Conservation (phyloP, 2,113 vertebrate species). For the Seriola aureovittata region DNA sequence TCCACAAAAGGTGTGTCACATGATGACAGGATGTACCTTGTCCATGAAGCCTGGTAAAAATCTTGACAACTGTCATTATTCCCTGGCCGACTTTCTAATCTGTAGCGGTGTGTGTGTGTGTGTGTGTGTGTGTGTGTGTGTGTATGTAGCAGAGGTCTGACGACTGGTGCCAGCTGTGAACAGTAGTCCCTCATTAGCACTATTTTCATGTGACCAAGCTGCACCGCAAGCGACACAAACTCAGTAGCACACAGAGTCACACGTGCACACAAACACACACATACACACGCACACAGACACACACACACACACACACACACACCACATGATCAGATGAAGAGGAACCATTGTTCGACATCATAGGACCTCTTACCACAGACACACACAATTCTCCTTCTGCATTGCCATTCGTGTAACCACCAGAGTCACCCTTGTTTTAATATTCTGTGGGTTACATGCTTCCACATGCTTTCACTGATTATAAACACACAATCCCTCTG, state of each 20-base stretch:
- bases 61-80: slow-evolving; percentile 23
- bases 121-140: slow-evolving; percentile 28
- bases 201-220: slow-evolving; percentile 81
- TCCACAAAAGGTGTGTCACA: slow-evolving; percentile 33
- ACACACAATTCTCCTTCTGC: slow-evolving; percentile 74
- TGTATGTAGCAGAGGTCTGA: slow-evolving; percentile 43
- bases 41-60: slow-evolving; percentile 24
- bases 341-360: slow-evolving; percentile 82
- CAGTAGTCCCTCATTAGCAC: slow-evolving; percentile 75
- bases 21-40: slow-evolving; percentile 32
- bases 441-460: slow-evolving; percentile 75
- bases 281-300: slow-evolving; percentile 53
- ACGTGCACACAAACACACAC: slow-evolving; percentile 50
- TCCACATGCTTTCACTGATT: slow-evolving; percentile 67
- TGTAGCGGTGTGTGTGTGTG: slow-evolving; percentile 23
- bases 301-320: slow-evolving; percentile 42
- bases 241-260: slow-evolving; percentile 67
- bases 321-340: slow-evolving; percentile 84
- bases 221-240: slow-evolving; percentile 56
- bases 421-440: slow-evolving; percentile 75
- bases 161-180: slow-evolving; percentile 71
- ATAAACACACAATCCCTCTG: slow-evolving; percentile 65
- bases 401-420: slow-evolving; percentile 64
- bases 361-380: slow-evolving; percentile 79
- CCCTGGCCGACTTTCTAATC: slow-evolving; percentile 43